These are phyloP conservation scores for Drosophila arizonae DNA, from an alignment of 1,140 invertebrate genomes.

Conservation along the genomic window DNA sequence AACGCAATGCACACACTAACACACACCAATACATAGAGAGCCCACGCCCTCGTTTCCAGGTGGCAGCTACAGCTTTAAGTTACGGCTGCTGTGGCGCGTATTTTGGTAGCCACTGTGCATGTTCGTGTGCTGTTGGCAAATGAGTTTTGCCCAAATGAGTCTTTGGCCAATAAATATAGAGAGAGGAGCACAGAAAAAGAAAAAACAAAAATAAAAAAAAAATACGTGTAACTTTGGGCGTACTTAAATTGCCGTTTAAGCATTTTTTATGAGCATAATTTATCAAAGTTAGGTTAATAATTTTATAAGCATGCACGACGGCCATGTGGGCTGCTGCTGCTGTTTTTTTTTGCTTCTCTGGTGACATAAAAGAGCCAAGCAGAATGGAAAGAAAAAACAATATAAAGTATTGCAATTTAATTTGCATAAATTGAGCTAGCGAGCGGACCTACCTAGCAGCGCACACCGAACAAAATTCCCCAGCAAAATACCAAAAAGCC, in stretches of 20 bases:
- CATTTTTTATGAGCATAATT: constrained; percentile 79
- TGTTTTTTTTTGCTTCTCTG: constrained; percentile 5
- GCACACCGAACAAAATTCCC: constrained; percentile 42
- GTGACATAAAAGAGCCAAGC: constrained; percentile 57
- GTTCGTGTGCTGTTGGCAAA: constrained; percentile 51
- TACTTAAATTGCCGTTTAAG: constrained; percentile 80
- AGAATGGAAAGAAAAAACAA: constrained; percentile 15
- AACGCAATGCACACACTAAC: constrained; percentile 59
- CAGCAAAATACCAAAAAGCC: constrained; percentile 68
- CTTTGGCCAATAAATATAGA: constrained; percentile 73
- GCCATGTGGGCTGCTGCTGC: constrained; percentile 18
- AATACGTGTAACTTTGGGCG: constrained; percentile 67
- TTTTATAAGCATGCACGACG: constrained; percentile 44
- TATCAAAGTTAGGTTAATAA: constrained; percentile 80
- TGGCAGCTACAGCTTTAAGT: constrained; percentile 47
- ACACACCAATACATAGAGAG: constrained; percentile 8
- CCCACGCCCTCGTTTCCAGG: constrained; percentile 29
- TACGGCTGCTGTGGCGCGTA: constrained; percentile 57
- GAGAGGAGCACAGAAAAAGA: constrained; percentile 5
- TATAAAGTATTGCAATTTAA: constrained; percentile 79
- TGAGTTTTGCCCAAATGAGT: constrained; percentile 70
- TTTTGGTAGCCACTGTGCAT: constrained; percentile 71
- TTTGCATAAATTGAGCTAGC: constrained; percentile 76
- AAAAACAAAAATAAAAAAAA: constrained; percentile 24
- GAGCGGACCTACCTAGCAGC: constrained; percentile 22